Evolutionary conservation across 2,888 invertebrate species (phyloP), one percentile per base, ranked within the genome.

Genomic region (Hipparchia semele): DNA sequence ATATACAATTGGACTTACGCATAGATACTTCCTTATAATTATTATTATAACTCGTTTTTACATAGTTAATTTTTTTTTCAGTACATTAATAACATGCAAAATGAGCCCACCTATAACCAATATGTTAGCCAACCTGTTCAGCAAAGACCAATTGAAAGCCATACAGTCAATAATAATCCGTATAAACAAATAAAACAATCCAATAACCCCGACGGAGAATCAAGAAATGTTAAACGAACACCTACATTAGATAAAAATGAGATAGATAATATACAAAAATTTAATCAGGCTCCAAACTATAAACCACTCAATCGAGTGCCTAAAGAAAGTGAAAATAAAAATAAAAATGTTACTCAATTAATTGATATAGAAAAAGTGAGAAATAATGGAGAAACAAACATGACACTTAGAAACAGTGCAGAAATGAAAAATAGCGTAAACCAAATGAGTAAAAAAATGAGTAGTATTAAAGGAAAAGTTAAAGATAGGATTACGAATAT

Each of bases 71-170:
- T 13, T 64, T 13, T 49, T 51, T 65, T 65, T 53, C 65, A 65
- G 65, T 10, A 65, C 23, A 33, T 65, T 7, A 51, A 53, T 65
- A 10, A 53, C 53, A 33, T 65, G 33, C 65, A 51, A 53, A 65
- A 65, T 65, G 65, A 65, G 53, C 51, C 65, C 6, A 12, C 39
- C 9, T 33, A 65, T 2, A 65, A 65, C 65, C 33, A 51, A 12
- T 33, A 33, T 53, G 1, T 23, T 13, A 10, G 0, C 7, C 65
- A 65, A 53, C 33, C 51, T 6, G 51, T 51, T 49, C 51, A 65
- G 7, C 53, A 65, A 33, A 65, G 51, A 12, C 53, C 65, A 33
- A 5, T 33, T 12, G 65, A 65, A 65, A 33, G 23, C 6, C 13
- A 49, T 9, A 51, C 65, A 23, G 6, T 33, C 33, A 65, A 65